These are phyloP conservation scores for Lepus americanus DNA, from an alignment of 2,113 vertebrate species.

Conservation along the genomic window DNA sequence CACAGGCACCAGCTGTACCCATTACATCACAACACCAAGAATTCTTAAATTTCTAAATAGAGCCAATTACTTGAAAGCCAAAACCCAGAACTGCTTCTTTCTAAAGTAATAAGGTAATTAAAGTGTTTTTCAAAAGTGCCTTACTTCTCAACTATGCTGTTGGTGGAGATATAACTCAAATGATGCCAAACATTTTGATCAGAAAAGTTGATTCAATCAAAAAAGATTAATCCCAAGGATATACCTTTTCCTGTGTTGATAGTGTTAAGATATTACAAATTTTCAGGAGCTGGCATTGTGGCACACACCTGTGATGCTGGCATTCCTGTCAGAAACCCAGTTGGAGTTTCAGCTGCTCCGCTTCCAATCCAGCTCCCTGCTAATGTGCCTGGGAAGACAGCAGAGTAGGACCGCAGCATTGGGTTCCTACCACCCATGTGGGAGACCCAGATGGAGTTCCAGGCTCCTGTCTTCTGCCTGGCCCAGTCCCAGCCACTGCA, in stretches of 20 bases:
- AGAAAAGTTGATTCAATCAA: neutral
- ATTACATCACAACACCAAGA: neutral
- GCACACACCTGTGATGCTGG: no score
- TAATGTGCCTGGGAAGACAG: no score
- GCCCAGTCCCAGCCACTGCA: no score
- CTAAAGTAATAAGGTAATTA: neutral
- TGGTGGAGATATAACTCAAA: neutral
- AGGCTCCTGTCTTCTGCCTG: no score
- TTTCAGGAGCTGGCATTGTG: neutral
- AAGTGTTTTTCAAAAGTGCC: neutral
- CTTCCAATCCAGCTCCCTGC: no score
- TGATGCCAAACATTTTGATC: neutral
- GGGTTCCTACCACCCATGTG: no score
- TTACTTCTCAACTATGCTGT: neutral
- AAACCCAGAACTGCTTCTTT: neutral
- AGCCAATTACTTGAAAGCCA: neutral
- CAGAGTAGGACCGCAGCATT: no score
- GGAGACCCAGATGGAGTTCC: no score
- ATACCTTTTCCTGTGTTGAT: neutral
- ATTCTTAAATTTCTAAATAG: conserved; percentile 15
- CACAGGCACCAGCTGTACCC: no score
- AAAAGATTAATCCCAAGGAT: neutral
- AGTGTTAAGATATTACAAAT: neutral
- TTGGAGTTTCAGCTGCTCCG: no score
- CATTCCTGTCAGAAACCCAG: no score